Evolutionary conservation across 2,888 invertebrate species (phyloP).

Genomic region (Congeria kusceri): DNA sequence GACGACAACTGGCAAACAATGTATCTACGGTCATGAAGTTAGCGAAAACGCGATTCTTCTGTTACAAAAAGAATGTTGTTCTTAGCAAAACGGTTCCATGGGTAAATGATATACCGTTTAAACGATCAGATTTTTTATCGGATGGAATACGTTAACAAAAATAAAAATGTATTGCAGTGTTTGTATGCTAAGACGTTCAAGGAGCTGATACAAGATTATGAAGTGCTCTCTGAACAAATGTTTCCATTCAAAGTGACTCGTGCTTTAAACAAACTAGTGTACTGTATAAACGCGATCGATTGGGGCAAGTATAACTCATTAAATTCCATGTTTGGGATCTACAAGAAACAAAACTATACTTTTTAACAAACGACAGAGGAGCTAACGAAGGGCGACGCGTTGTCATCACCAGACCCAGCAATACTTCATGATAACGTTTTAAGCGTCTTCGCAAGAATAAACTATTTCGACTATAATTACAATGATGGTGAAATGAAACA

Average conservation of each 20-base stretch:
- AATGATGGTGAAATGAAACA: too few species aligned
- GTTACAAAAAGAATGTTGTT: conserved; percentile 14
- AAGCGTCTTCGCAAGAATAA: conserved; percentile 12
- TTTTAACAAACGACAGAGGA: conserved; percentile 18
- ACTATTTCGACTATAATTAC: too few species aligned
- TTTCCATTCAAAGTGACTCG: conserved; percentile 24
- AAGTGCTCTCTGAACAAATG: conserved; percentile 8
- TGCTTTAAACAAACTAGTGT: conserved; percentile 14
- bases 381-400: neutral
- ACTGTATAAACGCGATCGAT: conserved; percentile 21
- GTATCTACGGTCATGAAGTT: conserved; percentile 2
- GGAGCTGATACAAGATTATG: conserved; percentile 19
- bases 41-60: conserved; percentile 15
- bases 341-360: conserved; percentile 6
- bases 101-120: conserved; percentile 27
- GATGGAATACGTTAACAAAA: conserved; percentile 7
- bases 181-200: conserved; percentile 15
- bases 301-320: conserved; percentile 30
- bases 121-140: conserved; percentile 14
- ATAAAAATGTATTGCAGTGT: neutral
- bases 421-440: conserved; percentile 23
- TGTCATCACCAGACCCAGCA: conserved; percentile 29
- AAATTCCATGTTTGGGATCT: conserved; percentile 29
- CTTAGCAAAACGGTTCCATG: neutral
- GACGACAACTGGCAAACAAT: conserved; percentile 16